These are phyloP conservation scores for Synanceia verrucosa DNA, from an alignment of 2,797 vertebrate species.

Conservation along the genomic window DNA sequence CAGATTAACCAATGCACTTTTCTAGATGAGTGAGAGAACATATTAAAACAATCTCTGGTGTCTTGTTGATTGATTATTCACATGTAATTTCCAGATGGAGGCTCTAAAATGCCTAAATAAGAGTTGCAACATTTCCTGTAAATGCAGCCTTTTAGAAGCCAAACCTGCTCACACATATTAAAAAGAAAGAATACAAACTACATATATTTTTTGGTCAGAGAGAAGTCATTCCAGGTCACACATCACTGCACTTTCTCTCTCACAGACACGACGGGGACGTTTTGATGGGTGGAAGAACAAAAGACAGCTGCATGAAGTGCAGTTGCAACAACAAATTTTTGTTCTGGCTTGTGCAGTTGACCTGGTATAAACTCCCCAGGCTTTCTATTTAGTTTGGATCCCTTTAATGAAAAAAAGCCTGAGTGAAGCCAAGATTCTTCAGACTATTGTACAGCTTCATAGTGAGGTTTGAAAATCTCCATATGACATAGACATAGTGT, in stretches of 20 bases:
- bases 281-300: constrained; percentile 35
- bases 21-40: not conserved
- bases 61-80: not conserved
- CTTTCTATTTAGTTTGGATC: constrained; percentile 66
- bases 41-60: not conserved
- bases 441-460: not conserved
- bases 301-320: constrained; percentile 51
- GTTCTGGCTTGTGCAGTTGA: constrained; percentile 24
- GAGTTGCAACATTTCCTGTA: not conserved
- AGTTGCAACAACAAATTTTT: constrained; percentile 40
- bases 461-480: not conserved
- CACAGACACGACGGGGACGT: constrained; percentile 3
- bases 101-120: not conserved
- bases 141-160: not conserved
- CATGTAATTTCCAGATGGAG: not conserved
- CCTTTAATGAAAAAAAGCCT: constrained; percentile 4
- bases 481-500: not conserved
- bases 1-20: not conserved
- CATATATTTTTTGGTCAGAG: not conserved
- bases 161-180: not conserved
- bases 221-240: not conserved
- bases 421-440: not conserved
- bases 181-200: not conserved
- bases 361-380: constrained; percentile 44
- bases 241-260: no score